Conservation (phyloP, 2,888 invertebrate species). For the Disparrhopalites patrizii region DNA sequence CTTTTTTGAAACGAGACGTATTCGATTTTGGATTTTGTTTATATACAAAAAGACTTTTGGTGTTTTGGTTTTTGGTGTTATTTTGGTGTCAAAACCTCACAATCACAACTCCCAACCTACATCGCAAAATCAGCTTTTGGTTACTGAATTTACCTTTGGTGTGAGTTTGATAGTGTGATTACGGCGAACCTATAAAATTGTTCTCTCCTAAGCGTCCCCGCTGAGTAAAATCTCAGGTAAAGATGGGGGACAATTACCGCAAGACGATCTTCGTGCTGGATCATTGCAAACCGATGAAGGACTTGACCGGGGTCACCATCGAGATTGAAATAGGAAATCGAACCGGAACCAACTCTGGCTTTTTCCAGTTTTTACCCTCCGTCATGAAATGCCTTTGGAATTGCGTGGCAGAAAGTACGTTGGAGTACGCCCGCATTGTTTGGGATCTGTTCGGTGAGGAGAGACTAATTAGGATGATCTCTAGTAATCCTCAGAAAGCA, state of each 20-base stretch:
- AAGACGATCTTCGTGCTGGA: constrained; percentile 96
- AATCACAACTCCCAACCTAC: too few species aligned
- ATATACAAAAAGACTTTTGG: too few species aligned
- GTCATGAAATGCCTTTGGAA: constrained; percentile 95
- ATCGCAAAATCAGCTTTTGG: too few species aligned
- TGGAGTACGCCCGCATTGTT: constrained; percentile 94
- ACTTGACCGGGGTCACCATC: constrained; percentile 73
- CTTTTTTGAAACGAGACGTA: too few species aligned
- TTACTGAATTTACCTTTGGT: too few species aligned
- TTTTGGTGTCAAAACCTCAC: too few species aligned
- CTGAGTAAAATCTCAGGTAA: too few species aligned
- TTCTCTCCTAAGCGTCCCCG: too few species aligned
- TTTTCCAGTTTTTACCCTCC: constrained; percentile 66
- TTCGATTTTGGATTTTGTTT: too few species aligned
- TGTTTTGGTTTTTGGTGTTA: too few species aligned
- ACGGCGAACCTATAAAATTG: too few species aligned
- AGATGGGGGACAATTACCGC: constrained; percentile 17
- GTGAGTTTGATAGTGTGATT: too few species aligned
- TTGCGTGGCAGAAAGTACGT: constrained; percentile 86
- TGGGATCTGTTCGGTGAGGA: constrained; percentile 95
- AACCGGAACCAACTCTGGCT: constrained; percentile 50
- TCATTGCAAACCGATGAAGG: constrained; percentile 85
- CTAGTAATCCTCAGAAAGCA: constrained; percentile 74
- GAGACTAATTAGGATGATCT: constrained; percentile 79
- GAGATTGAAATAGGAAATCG: constrained; percentile 68